phyloP scores from a whole-genome alignment of 2,113 vertebrate species.

The Phylloscopus trochiloides region DNA sequence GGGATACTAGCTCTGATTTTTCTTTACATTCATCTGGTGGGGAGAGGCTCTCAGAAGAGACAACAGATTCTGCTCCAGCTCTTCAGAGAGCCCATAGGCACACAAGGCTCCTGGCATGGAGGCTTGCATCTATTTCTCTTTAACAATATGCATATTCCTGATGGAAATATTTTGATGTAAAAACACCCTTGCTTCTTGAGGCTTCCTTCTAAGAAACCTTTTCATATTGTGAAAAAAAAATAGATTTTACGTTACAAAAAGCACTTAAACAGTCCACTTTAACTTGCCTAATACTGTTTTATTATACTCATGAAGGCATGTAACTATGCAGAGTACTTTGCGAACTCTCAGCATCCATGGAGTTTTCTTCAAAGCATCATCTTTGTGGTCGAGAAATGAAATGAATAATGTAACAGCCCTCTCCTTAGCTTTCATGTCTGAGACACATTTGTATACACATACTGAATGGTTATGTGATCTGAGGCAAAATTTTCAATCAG shows the following conservation, averaged over 20 bases:
- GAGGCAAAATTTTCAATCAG: neutral
- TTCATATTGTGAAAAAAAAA: neutral
- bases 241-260: neutral
- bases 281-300: neutral
- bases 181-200: neutral
- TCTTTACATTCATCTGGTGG: neutral
- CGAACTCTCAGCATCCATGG: neutral
- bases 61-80: neutral
- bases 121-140: neutral
- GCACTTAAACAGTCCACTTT: neutral
- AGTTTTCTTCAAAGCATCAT: neutral
- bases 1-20: neutral
- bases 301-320: neutral
- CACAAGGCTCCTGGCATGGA: neutral
- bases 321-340: neutral
- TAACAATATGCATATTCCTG: neutral
- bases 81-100: neutral
- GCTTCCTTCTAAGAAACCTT: neutral
- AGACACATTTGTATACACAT: neutral
- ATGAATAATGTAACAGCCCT: neutral
- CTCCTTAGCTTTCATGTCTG: neutral
- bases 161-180: neutral
- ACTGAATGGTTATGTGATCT: neutral
- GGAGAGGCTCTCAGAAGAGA: neutral
- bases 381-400: neutral